Evolutionary conservation across 2,888 invertebrate species (phyloP), one percentile per base, ranked within the genome.

Genomic region (Lochmaea capreae): DNA sequence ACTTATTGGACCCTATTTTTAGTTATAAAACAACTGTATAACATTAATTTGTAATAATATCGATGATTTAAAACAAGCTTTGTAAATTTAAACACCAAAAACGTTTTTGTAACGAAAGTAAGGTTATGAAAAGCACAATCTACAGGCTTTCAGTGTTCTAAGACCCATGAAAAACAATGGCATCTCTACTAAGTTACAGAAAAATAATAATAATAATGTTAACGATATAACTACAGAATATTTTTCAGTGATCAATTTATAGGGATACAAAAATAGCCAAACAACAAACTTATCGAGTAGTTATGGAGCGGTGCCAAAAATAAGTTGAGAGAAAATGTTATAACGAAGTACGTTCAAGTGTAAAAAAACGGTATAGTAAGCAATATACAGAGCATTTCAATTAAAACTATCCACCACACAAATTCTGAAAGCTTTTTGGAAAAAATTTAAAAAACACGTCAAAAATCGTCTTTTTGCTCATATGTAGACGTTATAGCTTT

Each of bases 131-230:
- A 43, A 14, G 82, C 83, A 83, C 81, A 81, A 77, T 83, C 84
- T 82, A 82, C 81, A 83, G 83, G 83, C 83, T 83, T 83, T 79
- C 78, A 77, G 77, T 75, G 71, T 68, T 49, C 72, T 73, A 73
- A 61, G 71, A 75, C 72, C 77, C 77, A 71, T 66, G 67, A 71
- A 76, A 77, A 73, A 33, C 3, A 33, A 33, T 33, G 4, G 26
- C 71, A 74, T 78, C 76, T 71, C 65, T 72, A 72, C 67, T 63
- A 77, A 70, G 66, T 76, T 74, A 67, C 39, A 26, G 75, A 16
- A 65, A 57, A 49, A 16, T 49, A 33, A 43, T 2, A 43, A 65
- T 69, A 69, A 52, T 39, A 73, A 77, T 77, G 79, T 81, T 81
- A 81, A 80, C 81, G 80, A 83, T 81, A 79, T 5, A 81, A 81